A percentile compares a stretch with the other conserved stretches of the same genome.
Conservation (phyloP, 2,888 invertebrate genomes). For the Aelia acuminata region DNA sequence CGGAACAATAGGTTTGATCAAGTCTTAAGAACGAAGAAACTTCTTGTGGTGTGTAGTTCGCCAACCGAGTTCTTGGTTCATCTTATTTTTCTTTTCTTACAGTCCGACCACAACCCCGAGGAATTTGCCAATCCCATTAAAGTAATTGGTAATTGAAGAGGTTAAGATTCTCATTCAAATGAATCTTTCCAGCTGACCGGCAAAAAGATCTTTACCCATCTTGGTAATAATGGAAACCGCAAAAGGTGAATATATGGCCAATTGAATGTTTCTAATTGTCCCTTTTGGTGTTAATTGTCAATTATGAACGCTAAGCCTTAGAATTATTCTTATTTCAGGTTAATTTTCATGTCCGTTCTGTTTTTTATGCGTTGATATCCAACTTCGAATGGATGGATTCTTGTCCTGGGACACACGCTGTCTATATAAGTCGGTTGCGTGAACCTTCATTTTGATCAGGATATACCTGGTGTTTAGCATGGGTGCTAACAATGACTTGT, state of each 20-base stretch:
- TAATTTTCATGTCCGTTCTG: neutral
- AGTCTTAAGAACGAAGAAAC: neutral
- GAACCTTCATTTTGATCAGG: no score
- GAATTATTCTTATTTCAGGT: neutral
- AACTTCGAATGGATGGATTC: no score
- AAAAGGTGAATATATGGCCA: neutral
- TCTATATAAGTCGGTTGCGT: no score
- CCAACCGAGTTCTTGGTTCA: neutral
- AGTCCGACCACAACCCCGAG: neutral
- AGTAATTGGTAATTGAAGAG: constrained; percentile 22
- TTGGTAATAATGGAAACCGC: neutral
- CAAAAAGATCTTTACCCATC: neutral
- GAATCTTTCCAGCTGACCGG: neutral
- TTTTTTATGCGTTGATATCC: neutral
- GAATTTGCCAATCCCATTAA: constrained; percentile 34
- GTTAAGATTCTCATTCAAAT: neutral
- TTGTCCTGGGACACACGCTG: no score
- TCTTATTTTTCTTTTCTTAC: constrained; percentile 2
- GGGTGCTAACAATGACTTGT: no score
- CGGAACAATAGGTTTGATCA: neutral
- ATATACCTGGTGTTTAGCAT: no score
- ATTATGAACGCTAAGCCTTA: neutral
- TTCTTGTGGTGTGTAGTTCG: neutral
- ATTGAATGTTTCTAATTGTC: neutral
- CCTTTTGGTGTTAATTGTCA: neutral